Conservation (phyloP, 2,888 invertebrate genomes). For the Rhogogaster chlorosoma region DNA sequence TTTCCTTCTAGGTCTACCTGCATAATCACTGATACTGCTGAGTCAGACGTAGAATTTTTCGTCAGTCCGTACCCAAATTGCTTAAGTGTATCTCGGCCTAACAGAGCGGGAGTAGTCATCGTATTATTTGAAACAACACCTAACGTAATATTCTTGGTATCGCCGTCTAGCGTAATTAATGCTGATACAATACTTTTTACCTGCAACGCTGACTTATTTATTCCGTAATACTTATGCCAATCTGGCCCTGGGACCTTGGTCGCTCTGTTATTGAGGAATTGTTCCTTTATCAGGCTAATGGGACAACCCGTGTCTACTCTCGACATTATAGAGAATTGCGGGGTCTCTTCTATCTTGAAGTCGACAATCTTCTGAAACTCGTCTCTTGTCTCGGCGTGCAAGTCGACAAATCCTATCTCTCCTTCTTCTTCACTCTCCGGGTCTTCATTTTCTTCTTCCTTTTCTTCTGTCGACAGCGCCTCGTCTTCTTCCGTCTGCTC, state of each 20-base stretch:
- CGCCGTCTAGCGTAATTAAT: conserved; percentile 49
- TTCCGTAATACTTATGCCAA: conserved; percentile 50
- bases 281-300: conserved; percentile 52
- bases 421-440: conserved; percentile 28
- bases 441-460: not conserved
- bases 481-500: conserved; percentile 40
- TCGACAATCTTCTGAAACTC: conserved; percentile 44
- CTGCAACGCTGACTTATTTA: conserved; percentile 48
- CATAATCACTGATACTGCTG: no score
- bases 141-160: conserved; percentile 11
- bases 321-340: conserved; percentile 37
- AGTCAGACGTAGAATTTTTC: conserved; percentile 10
- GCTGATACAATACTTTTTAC: conserved; percentile 50
- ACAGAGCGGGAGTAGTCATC: conserved; percentile 45
- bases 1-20: no score
- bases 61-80: conserved; percentile 51
- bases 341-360: conserved; percentile 37
- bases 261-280: conserved; percentile 41
- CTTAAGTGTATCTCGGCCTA: conserved; percentile 31
- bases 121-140: conserved; percentile 39
- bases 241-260: conserved; percentile 7
- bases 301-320: conserved; percentile 54
- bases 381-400: conserved; percentile 27
- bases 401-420: conserved; percentile 47
- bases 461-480: not conserved